Percentiles rank a stretch among this genome's conserved stretches.
Conservation (phyloP, 1,140 invertebrate genomes). For the Drosophila truncata region DNA sequence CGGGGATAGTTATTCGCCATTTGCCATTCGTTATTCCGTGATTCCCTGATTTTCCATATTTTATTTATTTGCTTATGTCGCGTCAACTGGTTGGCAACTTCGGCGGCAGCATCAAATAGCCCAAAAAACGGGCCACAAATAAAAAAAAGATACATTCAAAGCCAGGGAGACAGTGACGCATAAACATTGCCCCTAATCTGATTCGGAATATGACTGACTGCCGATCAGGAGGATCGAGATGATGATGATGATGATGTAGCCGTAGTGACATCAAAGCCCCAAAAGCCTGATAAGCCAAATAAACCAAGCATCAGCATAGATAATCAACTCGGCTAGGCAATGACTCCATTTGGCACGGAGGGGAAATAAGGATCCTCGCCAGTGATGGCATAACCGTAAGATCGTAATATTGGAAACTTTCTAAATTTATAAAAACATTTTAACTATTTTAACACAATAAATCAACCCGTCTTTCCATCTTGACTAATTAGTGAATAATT, state of each 20-base stretch:
- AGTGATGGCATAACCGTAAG: conserved; percentile 10
- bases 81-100: conserved; percentile 74
- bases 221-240: conserved; percentile 8
- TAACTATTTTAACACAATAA: no score
- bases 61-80: conserved; percentile 82
- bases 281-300: conserved; percentile 73
- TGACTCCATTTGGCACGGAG: conserved; percentile 42
- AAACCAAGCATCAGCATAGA: conserved; percentile 65
- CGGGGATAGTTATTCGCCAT: conserved; percentile 47
- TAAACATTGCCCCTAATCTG: conserved; percentile 54
- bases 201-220: conserved; percentile 30
- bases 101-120: conserved; percentile 76
- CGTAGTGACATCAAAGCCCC: conserved; percentile 71
- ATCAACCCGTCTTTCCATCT: no score
- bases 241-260: conserved; percentile 30
- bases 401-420: no score
- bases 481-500: background rate
- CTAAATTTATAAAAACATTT: no score
- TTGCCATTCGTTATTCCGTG: conserved; percentile 32
- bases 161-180: conserved; percentile 54
- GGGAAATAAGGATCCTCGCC: background rate
- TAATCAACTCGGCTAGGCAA: conserved; percentile 37
- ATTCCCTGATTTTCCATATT: conserved; percentile 27
- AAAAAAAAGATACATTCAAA: conserved; percentile 21
- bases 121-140: conserved; percentile 44